These are phyloP conservation scores for Hafferia zeledoni DNA, from an alignment of 2,797 vertebrate genomes.

Conservation along the genomic window DNA sequence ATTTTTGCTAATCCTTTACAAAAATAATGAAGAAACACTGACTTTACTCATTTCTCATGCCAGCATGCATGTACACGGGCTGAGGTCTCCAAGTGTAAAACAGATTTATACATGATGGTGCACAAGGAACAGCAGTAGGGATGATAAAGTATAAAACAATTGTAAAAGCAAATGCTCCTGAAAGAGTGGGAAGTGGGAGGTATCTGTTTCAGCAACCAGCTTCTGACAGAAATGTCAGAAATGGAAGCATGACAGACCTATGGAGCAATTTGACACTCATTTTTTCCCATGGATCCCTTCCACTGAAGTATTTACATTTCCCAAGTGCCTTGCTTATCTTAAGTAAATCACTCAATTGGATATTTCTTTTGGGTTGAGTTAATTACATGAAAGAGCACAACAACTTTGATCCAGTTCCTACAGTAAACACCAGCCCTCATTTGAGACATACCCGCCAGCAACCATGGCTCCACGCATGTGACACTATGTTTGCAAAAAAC, in stretches of 20 bases:
- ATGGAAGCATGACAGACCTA: not conserved
- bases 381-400: slow-evolving; percentile 20
- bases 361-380: slow-evolving; percentile 26
- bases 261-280: not conserved
- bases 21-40: slow-evolving; percentile 33
- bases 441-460: not conserved
- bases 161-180: not conserved
- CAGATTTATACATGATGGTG: not conserved
- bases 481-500: not conserved
- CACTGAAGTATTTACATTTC: not conserved
- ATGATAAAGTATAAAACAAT: not conserved
- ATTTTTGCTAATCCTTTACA: slow-evolving; percentile 21
- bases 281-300: slow-evolving; percentile 23
- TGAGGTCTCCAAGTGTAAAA: not conserved
- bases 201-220: not conserved
- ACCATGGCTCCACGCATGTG: not conserved
- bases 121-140: not conserved
- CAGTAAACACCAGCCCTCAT: not conserved
- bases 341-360: not conserved
- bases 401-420: slow-evolving; percentile 8
- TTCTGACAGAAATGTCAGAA: not conserved
- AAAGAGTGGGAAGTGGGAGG: not conserved
- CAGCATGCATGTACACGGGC: not conserved
- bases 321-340: slow-evolving; percentile 5
- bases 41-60: not conserved